These are phyloP conservation scores for Eurois occulta DNA, from an alignment of 2,888 invertebrate genomes.

Conservation along the genomic window DNA sequence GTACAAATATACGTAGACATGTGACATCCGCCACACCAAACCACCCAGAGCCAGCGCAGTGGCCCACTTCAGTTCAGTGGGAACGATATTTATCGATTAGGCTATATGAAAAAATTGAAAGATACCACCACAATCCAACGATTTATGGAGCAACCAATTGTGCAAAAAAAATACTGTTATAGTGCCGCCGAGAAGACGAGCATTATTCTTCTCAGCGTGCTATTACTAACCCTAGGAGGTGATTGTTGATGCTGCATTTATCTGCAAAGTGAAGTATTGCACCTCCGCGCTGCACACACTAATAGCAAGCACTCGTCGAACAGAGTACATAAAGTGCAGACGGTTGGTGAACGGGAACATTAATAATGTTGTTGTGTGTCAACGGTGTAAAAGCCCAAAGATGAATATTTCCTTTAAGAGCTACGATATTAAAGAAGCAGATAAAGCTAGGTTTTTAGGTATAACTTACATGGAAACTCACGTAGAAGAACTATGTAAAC, in stretches of 20 bases:
- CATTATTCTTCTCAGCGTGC: neutral
- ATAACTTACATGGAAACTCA: too few relatives aligned
- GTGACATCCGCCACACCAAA: neutral
- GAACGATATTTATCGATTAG: neutral
- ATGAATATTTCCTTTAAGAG: too few relatives aligned
- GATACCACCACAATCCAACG: neutral
- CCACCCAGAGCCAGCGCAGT: neutral
- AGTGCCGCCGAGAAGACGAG: too few relatives aligned
- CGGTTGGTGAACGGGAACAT: neutral
- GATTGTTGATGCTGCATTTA: conserved; percentile 5
- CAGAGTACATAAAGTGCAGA: neutral
- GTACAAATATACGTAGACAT: neutral
- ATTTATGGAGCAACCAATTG: too few relatives aligned
- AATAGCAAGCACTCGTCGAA: neutral
- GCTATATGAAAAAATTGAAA: neutral
- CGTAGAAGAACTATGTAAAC: too few relatives aligned
- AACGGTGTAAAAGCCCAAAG: too few relatives aligned
- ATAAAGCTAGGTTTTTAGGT: too few relatives aligned
- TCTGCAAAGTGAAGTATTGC: neutral
- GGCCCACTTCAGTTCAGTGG: neutral
- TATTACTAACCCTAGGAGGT: neutral
- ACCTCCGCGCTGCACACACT: neutral
- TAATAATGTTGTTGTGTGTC: neutral
- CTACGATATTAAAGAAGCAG: too few relatives aligned
- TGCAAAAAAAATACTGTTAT: too few relatives aligned